Evolutionary conservation across 2,888 invertebrate genomes (phyloP).

Genomic region (Capitulum mitella): DNA sequence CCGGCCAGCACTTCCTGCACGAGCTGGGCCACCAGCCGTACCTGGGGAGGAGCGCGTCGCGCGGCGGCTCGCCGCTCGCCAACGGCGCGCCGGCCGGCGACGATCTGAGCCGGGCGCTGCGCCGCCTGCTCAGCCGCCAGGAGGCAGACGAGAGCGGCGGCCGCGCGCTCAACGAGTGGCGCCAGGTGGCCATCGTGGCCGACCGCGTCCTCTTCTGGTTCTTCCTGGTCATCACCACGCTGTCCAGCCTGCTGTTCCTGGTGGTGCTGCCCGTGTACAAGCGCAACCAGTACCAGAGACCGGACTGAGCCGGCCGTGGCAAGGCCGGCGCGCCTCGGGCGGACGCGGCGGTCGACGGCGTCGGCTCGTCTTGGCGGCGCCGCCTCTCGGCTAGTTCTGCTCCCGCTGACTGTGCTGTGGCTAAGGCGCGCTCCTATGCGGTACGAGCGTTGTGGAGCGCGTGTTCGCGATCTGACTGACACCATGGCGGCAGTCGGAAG

Average conservation of each 20-base stretch:
- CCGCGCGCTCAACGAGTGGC: constrained; percentile 50
- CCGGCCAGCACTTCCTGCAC: constrained; percentile 31
- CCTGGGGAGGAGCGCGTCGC: too few relatives aligned
- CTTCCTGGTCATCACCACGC: constrained; percentile 48
- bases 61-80: neutral
- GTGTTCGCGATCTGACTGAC: too few relatives aligned
- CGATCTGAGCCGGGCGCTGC: constrained; percentile 46
- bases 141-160: constrained; percentile 46
- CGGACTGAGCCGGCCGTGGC: too few relatives aligned
- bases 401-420: too few relatives aligned
- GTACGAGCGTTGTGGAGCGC: too few relatives aligned
- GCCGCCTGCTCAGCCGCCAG: constrained; percentile 47
- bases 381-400: too few relatives aligned
- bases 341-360: too few relatives aligned
- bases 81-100: constrained; percentile 37
- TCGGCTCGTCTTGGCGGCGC: too few relatives aligned
- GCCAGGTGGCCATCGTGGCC: constrained; percentile 49
- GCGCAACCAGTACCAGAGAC: constrained; percentile 29
- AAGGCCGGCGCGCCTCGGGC: too few relatives aligned
- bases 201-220: constrained; percentile 52
- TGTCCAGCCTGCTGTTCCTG: constrained; percentile 48
- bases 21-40: constrained; percentile 32
- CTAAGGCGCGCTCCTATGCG: too few relatives aligned
- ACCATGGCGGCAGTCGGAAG: too few relatives aligned
- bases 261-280: constrained; percentile 47